Evolutionary conservation across 2,888 invertebrate genomes (phyloP), one percentile per base, ranked within the genome.

Genomic region (Latrodectus hesperus): DNA sequence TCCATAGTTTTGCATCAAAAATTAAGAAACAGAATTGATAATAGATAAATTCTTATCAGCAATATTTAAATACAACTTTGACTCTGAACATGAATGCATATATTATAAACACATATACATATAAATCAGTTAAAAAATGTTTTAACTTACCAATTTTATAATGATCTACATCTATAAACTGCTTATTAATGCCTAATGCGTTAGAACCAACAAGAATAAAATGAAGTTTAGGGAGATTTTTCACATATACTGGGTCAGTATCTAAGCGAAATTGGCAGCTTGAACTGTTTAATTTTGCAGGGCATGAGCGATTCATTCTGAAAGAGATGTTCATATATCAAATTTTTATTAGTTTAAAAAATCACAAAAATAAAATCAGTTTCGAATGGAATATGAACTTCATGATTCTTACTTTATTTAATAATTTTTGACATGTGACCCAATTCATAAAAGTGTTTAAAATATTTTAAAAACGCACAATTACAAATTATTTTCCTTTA

Each of bases 91-190:
- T n/a, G n/a, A 22, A 22, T 22, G 22, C 22, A 38, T 38, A 38
- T 38, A 38, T 38, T 38, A 38, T 3, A 38, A 38, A 38, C 38
- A 38, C 38, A 38, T 38, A 38, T 38, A 38, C 38, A 38, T 38
- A 38, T 38, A 38, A 75, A 75, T 64, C 10, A 9, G 17, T 77
- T 17, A 71, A 10, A n/a, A 53, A 55, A 4, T 17, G 49, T 14
- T 9, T 22, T 38, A 12, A 82, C 84, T 84, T 76, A 88, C 88
- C 75, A 71, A 89, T 89, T 83, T 88, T 85, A 70, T 67, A 82
- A 70, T 89, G 88, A 17, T 79, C 68, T 5, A 88, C 17, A 17
- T 17, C 14, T 22, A 84, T 70, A n/a, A 26, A 49, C n/a, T 88
- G 72, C n/a, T 74, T 49, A 1, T 22, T 82, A 16, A 11, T 72